A percentile compares a stretch with the other conserved stretches of the same genome.
phyloP scores from a whole-genome alignment of 2,888 invertebrate species.

The Drosophila flavopinicola region DNA sequence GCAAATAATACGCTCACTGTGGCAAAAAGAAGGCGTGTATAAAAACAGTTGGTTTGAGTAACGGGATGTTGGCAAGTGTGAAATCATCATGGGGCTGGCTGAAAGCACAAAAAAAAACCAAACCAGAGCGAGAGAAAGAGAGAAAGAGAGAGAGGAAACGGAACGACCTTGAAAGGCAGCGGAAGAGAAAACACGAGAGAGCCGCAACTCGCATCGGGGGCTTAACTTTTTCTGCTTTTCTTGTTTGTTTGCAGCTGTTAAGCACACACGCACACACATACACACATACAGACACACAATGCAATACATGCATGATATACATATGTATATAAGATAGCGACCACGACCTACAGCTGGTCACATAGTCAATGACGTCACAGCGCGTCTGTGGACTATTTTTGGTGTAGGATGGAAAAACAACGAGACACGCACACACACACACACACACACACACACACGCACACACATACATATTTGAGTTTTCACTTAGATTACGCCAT shows the following conservation, averaged over 20 bases:
- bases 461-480: constrained; percentile 1
- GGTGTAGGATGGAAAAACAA: constrained; percentile 27
- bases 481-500: constrained; percentile 66
- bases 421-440: constrained; percentile 1
- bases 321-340: constrained; percentile 22
- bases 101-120: constrained; percentile 1
- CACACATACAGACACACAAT: constrained; percentile 6
- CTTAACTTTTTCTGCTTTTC: constrained; percentile 20
- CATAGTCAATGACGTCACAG: constrained; percentile 74
- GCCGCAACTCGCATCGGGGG: constrained; percentile 44
- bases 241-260: constrained; percentile 31
- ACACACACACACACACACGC: background rate
- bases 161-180: constrained; percentile 69
- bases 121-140: constrained; percentile 8
- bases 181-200: constrained; percentile 49
- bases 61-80: constrained; percentile 48
- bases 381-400: constrained; percentile 50
- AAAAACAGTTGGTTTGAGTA: constrained; percentile 22
- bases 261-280: constrained; percentile 11
- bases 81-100: constrained; percentile 65
- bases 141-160: constrained; percentile 7
- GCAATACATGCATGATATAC: background rate
- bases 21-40: constrained; percentile 57
- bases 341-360: constrained; percentile 67
- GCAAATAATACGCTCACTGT: constrained; percentile 14